Evolutionary conservation across 2,113 vertebrate genomes (phyloP).

Genomic region (Apteryx owenii): DNA sequence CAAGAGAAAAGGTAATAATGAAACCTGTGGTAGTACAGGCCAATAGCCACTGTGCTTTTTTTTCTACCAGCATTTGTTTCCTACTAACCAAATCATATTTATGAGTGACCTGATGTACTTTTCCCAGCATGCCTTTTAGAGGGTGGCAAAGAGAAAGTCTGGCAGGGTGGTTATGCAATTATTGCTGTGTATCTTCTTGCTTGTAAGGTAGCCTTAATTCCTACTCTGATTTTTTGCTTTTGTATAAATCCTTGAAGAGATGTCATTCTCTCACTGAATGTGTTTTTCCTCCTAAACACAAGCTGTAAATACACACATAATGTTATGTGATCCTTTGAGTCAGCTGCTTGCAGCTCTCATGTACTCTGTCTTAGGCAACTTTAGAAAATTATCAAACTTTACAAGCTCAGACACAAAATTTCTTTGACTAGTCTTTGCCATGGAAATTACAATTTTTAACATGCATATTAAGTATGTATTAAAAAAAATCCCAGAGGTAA

Average conservation of each 20-base stretch:
- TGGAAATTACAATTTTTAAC: slow-evolving; percentile 20
- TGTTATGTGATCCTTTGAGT: slow-evolving; percentile 13
- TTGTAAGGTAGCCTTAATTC: neutral
- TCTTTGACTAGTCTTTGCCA: neutral
- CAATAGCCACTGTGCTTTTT: neutral
- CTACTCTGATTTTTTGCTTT: neutral
- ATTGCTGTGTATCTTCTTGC: neutral
- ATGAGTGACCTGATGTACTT: neutral
- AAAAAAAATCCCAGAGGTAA: slow-evolving; percentile 43
- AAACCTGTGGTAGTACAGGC: neutral
- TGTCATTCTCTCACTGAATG: neutral
- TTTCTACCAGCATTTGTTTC: neutral
- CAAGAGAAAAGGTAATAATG: neutral
- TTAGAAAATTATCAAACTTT: slow-evolving; percentile 18
- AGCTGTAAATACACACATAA: slow-evolving; percentile 31
- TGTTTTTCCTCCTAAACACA: slow-evolving; percentile 36
- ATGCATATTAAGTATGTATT: neutral
- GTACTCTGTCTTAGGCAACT: neutral
- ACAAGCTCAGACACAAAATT: neutral
- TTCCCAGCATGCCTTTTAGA: neutral
- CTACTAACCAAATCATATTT: neutral
- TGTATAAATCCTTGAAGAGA: slow-evolving; percentile 9
- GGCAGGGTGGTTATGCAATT: slow-evolving; percentile 22
- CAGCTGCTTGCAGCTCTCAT: slow-evolving; percentile 10
- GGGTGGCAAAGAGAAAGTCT: neutral